Base-by-base conservation (phyloP, 1,140 invertebrate species). In the Bombyx mandarina region DNA sequence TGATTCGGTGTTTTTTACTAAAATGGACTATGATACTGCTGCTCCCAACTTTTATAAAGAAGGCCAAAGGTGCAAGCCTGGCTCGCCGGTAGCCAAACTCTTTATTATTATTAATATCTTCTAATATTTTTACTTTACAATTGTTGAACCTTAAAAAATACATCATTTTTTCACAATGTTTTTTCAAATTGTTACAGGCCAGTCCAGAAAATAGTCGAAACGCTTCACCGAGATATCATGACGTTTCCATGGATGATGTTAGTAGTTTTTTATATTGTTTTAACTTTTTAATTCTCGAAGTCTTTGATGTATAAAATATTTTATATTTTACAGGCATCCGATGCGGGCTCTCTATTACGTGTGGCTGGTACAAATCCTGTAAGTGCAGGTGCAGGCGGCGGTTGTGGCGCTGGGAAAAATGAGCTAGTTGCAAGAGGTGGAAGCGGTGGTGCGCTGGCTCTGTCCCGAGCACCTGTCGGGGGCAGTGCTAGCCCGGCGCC, bases 121-220 rank as follows among this genome's bases (percentile, higher is more conserved):
- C 4, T 35, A 35, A 35, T 35, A 35, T 35, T 35, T 18, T 35
- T 35, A 35, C 26, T 35, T 35, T 35, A 35, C 2, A 35, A 35
- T 3, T 35, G 26, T 35, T 35, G 26, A 5, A 35, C 26, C 4
- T 35, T 35, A 3, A 3, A 35, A 35, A 35, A 35, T 35, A 35
- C 26, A 35, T 2, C 26, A 35, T 35, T 35, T 35, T 35, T 35
- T 35, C 26, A 35, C 26, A 51, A 48, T 43, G 6, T 10, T 57
- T 5, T 45, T 64, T 67, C 64, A 61, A 53, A 52, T 82, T 84
- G 78, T 87, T 85, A 55, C 73, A 87, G 84, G 84, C 84, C 61
- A 87, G 84, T 72, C 84, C 84, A 61, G 84, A 87, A 75, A 86
- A 83, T 70, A 86, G 83, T 72, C 81, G 83, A 77, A 83, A 85